Percentiles rank a stretch among this genome's conserved stretches.
phyloP scores from a whole-genome alignment of 2,113 vertebrate species.

The Laticauda colubrina region DNA sequence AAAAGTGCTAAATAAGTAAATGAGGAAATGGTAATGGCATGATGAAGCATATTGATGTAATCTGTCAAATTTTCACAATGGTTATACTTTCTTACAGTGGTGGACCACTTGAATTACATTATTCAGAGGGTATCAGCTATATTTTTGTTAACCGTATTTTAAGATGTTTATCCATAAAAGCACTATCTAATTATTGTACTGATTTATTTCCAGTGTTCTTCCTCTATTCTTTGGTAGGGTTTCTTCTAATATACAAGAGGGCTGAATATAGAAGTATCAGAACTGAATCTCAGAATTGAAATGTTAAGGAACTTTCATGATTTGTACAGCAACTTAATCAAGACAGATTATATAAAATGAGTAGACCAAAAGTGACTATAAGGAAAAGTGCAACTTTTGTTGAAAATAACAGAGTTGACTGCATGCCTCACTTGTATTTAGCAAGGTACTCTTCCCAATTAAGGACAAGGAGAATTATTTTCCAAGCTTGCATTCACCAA shows the following conservation, averaged over 20 bases:
- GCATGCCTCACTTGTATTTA: background rate
- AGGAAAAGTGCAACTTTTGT: background rate
- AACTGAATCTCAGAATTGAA: background rate
- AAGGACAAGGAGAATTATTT: constrained; percentile 2
- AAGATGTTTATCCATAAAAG: background rate
- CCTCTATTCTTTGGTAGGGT: background rate
- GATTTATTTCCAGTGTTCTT: background rate
- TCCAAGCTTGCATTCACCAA: background rate
- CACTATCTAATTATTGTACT: background rate
- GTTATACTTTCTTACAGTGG: background rate
- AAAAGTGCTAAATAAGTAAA: constrained; percentile 20
- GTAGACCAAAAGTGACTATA: background rate
- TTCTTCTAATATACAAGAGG: background rate
- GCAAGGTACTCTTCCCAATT: background rate
- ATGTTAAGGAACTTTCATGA: background rate
- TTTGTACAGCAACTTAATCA: background rate
- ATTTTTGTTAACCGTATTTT: background rate
- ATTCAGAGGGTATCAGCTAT: background rate
- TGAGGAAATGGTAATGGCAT: constrained; percentile 6
- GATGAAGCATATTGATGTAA: background rate
- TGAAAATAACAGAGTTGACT: background rate
- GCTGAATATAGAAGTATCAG: background rate
- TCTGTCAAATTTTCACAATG: background rate
- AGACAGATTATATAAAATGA: background rate
- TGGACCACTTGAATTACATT: background rate